Percentiles rank a stretch among this genome's conserved stretches.
phyloP scores from a whole-genome alignment of 2,113 vertebrate species.

The Tachuris rubrigastra region DNA sequence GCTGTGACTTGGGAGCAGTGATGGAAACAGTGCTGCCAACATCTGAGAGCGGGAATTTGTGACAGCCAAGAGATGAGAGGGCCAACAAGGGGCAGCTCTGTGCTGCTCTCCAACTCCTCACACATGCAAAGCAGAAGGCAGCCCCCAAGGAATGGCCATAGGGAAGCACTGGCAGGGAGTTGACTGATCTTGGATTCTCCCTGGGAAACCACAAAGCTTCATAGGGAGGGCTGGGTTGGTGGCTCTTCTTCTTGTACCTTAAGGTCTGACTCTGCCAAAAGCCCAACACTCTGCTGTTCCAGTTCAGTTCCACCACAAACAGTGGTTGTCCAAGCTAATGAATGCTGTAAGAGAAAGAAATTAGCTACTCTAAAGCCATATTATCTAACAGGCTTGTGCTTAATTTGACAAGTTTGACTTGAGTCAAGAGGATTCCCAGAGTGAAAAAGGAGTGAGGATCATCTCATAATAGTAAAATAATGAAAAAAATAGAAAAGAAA shows the following conservation, averaged over 20 bases:
- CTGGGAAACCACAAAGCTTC: not conserved
- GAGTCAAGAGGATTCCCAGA: not conserved
- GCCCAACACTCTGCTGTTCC: not conserved
- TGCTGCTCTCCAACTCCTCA: fast-evolving
- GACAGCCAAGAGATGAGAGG: fast-evolving
- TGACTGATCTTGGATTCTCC: not conserved
- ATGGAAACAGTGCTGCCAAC: not conserved
- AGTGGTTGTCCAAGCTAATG: not conserved
- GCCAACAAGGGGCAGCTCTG: not conserved
- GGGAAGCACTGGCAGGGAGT: not conserved
- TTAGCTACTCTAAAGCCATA: not conserved
- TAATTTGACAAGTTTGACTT: not conserved
- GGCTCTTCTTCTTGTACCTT: not conserved
- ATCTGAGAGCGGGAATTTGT: not conserved
- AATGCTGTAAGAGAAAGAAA: not conserved
- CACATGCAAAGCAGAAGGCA: not conserved
- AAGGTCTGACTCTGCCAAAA: not conserved
- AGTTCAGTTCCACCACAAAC: not conserved
- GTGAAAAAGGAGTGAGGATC: not conserved
- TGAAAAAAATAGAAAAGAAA: not conserved
- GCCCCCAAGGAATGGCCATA: not conserved
- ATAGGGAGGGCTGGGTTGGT: not conserved
- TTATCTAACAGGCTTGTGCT: not conserved
- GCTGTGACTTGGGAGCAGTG: not conserved
- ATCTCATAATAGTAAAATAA: not conserved